Conservation (phyloP, 64 coral and sea anemone genomes). For the Actinia tenebrosa region DNA sequence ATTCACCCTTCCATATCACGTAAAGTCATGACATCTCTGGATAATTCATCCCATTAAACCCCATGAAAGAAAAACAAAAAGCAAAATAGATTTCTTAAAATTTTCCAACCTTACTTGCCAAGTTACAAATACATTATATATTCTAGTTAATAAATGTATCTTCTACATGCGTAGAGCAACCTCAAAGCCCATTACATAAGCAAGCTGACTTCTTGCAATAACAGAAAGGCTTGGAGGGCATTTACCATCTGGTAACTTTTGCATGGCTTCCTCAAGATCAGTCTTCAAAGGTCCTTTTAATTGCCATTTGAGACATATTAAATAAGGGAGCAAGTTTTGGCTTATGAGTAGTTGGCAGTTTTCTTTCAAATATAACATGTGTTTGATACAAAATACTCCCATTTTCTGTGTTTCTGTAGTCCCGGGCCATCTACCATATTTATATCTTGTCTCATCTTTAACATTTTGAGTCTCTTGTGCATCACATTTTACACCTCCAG, state of each 20-base stretch:
- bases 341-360: slow-evolving; percentile 57
- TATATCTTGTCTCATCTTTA: not conserved
- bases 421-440: slow-evolving; percentile 23
- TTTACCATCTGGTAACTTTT: not conserved
- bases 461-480: not conserved
- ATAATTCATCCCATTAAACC: too few relatives aligned
- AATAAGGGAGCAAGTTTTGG: slow-evolving; percentile 60
- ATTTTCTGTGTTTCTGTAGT: slow-evolving; percentile 51
- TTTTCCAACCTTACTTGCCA: too few relatives aligned
- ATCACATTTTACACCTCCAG: slow-evolving; percentile 24
- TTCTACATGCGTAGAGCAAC: slow-evolving; percentile 4
- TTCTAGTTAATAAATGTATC: not conserved
- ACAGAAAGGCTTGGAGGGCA: slow-evolving; percentile 53
- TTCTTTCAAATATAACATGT: slow-evolving; percentile 59
- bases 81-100: too few relatives aligned
- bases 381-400: slow-evolving; percentile 66
- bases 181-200: slow-evolving; percentile 56
- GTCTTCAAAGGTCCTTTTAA: slow-evolving; percentile 7
- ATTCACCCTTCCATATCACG: too few relatives aligned
- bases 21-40: too few relatives aligned
- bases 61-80: too few relatives aligned
- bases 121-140: not conserved
- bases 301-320: slow-evolving; percentile 69
- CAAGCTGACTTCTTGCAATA: slow-evolving; percentile 64
- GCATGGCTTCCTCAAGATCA: not conserved